A percentile compares a stretch with the other conserved stretches of the same genome.
Evolutionary conservation across 2,888 invertebrate genomes (phyloP).

Genomic region (Sphaerophoria rueppellii): DNA sequence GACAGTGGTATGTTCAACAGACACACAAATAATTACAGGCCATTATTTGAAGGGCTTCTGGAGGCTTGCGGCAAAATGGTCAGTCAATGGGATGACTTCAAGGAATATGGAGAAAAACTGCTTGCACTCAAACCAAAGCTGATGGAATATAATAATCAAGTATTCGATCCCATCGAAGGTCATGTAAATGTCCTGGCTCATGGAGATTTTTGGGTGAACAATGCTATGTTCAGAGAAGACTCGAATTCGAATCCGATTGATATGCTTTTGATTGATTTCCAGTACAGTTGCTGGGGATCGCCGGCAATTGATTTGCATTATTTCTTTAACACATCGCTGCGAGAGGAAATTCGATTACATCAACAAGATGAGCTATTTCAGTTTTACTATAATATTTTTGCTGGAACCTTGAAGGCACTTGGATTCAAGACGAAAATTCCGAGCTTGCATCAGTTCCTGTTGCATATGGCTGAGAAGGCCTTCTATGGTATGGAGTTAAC

Average conservation of each 20-base stretch:
- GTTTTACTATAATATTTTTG: slow-evolving; percentile 77
- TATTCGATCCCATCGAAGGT: slow-evolving; percentile 77
- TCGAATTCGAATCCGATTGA: slow-evolving; percentile 76
- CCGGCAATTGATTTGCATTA: slow-evolving; percentile 81
- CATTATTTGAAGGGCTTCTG: slow-evolving; percentile 78
- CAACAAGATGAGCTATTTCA: slow-evolving; percentile 80
- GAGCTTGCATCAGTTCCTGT: slow-evolving; percentile 77
- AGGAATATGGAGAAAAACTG: slow-evolving; percentile 78
- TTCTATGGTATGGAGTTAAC: slow-evolving; percentile 77
- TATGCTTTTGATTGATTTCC: slow-evolving; percentile 80
- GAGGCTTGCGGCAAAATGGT: slow-evolving; percentile 77
- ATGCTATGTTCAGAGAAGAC: slow-evolving; percentile 78
- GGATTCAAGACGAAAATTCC: slow-evolving; percentile 78
- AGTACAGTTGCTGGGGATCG: slow-evolving; percentile 80
- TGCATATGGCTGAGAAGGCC: slow-evolving; percentile 78
- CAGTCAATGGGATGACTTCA: slow-evolving; percentile 77
- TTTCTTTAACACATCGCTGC: slow-evolving; percentile 79
- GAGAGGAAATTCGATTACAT: slow-evolving; percentile 78
- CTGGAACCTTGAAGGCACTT: slow-evolving; percentile 77
- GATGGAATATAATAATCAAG: slow-evolving; percentile 79
- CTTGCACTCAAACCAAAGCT: slow-evolving; percentile 76
- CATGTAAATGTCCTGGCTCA: slow-evolving; percentile 80
- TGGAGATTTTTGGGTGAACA: slow-evolving; percentile 81
- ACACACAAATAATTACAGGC: slow-evolving; percentile 78
- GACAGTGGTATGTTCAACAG: slow-evolving; percentile 81